Evolutionary conservation across 2,113 vertebrate genomes (phyloP).

Genomic region (Halichoerus grypus): DNA sequence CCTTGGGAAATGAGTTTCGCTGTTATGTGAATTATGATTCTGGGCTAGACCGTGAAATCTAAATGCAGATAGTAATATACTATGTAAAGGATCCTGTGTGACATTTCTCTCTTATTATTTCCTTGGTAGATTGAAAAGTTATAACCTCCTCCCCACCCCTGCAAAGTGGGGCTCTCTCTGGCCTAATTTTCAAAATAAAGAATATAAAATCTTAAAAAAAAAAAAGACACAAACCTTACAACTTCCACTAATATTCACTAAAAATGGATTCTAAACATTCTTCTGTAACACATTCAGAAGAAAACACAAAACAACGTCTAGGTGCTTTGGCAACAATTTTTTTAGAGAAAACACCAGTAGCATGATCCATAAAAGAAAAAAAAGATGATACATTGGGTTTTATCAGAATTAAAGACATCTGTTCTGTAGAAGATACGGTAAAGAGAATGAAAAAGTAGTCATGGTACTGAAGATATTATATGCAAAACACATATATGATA

Average conservation of each 20-base stretch:
- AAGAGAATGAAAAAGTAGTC: not conserved
- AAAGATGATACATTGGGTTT: not conserved
- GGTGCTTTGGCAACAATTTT: not conserved
- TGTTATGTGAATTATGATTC: slow-evolving; percentile 95
- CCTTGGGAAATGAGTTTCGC: slow-evolving; percentile 96
- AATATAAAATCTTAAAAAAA: not conserved
- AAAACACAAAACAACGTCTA: not conserved
- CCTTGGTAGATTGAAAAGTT: not conserved
- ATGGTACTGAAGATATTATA: not conserved
- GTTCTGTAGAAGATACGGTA: not conserved
- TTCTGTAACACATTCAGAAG: not conserved
- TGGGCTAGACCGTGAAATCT: slow-evolving; percentile 84
- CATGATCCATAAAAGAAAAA: not conserved
- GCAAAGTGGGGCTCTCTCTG: not conserved
- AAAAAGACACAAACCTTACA: not conserved
- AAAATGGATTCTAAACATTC: not conserved
- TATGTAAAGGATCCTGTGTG: not conserved
- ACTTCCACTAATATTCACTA: not conserved
- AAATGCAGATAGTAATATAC: not conserved
- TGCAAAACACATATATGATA: not conserved
- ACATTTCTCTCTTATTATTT: not conserved
- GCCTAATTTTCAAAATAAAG: slow-evolving; percentile 28
- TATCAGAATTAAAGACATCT: not conserved
- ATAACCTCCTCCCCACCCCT: not conserved
- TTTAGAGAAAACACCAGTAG: not conserved